Evolutionary conservation across 2,113 vertebrate species (phyloP).

Genomic region (Carettochelys insculpta): DNA sequence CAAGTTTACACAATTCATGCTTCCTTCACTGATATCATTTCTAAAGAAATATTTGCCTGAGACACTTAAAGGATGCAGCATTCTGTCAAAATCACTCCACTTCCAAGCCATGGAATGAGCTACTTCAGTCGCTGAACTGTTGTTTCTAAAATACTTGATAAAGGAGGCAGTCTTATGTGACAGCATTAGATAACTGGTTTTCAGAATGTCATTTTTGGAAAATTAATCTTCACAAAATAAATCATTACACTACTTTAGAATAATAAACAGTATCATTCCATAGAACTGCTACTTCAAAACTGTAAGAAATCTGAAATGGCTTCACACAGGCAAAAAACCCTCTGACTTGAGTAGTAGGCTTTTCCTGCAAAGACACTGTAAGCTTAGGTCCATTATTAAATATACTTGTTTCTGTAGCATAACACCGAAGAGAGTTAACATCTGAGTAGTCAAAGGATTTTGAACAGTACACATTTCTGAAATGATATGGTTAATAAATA

Average conservation of each 20-base stretch:
- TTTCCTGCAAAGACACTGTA: not conserved
- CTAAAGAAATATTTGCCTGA: not conserved
- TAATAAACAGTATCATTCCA: not conserved
- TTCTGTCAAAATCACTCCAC: conserved; percentile 7
- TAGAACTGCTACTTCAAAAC: not conserved
- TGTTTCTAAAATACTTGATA: not conserved
- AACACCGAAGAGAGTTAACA: not conserved
- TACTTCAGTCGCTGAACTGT: conserved; percentile 11
- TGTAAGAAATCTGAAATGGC: not conserved
- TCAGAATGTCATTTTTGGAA: not conserved
- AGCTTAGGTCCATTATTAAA: not conserved
- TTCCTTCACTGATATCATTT: conserved; percentile 2
- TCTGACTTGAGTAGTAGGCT: not conserved
- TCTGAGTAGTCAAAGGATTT: not conserved
- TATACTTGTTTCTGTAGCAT: not conserved
- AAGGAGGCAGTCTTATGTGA: not conserved
- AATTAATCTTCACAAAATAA: conserved; percentile 28
- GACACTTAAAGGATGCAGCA: not conserved
- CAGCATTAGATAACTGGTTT: conserved; percentile 17
- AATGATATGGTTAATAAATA: not conserved
- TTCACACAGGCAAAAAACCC: not conserved
- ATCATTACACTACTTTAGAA: not conserved
- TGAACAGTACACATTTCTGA: not conserved
- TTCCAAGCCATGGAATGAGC: not conserved
- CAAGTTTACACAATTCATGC: not conserved